Conservation (phyloP, 1,140 invertebrate species). For the Pogonognathellus flavescens region DNA sequence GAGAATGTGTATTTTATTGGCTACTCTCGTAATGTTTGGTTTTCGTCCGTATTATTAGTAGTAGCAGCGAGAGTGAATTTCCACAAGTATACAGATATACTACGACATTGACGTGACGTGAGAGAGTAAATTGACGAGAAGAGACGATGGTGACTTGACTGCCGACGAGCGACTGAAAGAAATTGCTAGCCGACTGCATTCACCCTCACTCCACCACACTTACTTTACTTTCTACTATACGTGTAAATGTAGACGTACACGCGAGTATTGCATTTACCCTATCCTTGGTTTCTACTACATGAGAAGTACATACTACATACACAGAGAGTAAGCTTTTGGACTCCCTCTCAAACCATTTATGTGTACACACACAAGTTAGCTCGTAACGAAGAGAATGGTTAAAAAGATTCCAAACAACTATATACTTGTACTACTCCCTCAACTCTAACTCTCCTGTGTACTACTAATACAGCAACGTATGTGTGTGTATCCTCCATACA, state of each 20-base stretch:
- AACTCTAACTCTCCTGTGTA: background rate
- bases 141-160: slow-evolving; percentile 47
- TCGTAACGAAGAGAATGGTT: slow-evolving; percentile 5
- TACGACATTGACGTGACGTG: slow-evolving; percentile 27
- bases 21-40: too few relatives aligned
- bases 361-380: too few relatives aligned
- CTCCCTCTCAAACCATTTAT: background rate
- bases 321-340: background rate
- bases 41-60: background rate
- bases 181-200: background rate
- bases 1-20: too few relatives aligned
- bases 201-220: slow-evolving; percentile 9
- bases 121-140: slow-evolving; percentile 20
- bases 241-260: background rate
- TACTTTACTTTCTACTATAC: background rate
- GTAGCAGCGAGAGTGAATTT: slow-evolving; percentile 11
- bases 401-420: background rate
- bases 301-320: background rate
- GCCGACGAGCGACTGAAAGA: slow-evolving; percentile 32
- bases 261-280: background rate
- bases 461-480: background rate
- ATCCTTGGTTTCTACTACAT: too few relatives aligned
- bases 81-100: background rate
- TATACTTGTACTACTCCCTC: slow-evolving; percentile 5
- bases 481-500: background rate